phyloP scores from a whole-genome alignment of 2,113 vertebrate species.

The Mesoclemmys tuberculata region DNA sequence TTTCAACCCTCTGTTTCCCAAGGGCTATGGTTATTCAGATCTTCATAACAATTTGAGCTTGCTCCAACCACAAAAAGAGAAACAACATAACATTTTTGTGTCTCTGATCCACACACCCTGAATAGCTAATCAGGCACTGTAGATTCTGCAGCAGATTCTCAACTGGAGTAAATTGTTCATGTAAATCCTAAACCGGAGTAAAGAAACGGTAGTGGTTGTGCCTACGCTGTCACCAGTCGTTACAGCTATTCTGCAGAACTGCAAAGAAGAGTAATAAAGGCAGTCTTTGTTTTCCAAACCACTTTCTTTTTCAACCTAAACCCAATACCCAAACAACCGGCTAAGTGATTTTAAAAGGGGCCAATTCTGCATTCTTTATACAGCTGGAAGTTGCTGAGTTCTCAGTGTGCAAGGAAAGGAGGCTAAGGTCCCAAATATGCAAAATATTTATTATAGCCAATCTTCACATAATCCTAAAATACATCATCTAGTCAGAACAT shows the following conservation, averaged over 20 bases:
- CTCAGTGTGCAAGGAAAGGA: not conserved
- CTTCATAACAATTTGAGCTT: not conserved
- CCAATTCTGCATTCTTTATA: fast-evolving
- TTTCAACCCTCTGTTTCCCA: not conserved
- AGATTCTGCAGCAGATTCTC: not conserved
- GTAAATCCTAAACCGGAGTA: not conserved
- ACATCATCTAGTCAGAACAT: not conserved
- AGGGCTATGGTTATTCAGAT: not conserved
- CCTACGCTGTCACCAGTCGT: not conserved
- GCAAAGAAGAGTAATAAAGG: not conserved
- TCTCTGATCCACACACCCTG: not conserved
- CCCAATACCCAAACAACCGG: not conserved
- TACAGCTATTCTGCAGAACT: not conserved
- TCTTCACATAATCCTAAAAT: not conserved
- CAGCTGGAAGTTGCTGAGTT: fast-evolving
- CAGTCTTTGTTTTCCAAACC: not conserved
- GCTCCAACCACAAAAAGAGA: not conserved
- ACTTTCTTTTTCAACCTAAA: not conserved
- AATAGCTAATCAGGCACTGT: not conserved
- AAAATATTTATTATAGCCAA: not conserved
- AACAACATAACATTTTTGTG: not conserved
- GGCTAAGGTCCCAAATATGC: not conserved
- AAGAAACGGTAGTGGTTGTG: not conserved
- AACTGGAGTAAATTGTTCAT: not conserved
- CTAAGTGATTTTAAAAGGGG: not conserved